These are phyloP conservation scores for Aphidius gifuensis DNA, from an alignment of 1,140 invertebrate genomes.

Conservation along the genomic window DNA sequence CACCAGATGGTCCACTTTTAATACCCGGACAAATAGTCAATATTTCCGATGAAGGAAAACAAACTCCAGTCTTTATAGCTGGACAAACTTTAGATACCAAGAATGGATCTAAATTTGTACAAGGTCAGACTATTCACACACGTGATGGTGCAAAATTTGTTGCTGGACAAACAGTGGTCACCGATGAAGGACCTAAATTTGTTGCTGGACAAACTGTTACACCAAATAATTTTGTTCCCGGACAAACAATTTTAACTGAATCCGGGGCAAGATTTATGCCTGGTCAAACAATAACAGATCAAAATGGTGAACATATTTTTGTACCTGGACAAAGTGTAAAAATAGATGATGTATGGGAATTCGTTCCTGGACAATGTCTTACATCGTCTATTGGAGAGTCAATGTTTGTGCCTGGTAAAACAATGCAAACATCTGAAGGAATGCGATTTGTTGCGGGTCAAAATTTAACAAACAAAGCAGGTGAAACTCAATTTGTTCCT, in stretches of 20 bases:
- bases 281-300: conserved; percentile 58
- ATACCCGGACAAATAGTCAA: conserved; percentile 67
- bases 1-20: conserved; percentile 64
- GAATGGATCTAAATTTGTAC: conserved; percentile 48
- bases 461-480: conserved; percentile 55
- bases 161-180: conserved; percentile 65
- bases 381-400: conserved; percentile 42
- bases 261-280: conserved; percentile 60
- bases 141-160: conserved; percentile 57
- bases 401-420: conserved; percentile 65
- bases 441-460: conserved; percentile 67
- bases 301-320: conserved; percentile 56
- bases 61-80: conserved; percentile 54
- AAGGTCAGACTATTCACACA: conserved; percentile 55
- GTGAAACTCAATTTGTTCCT: conserved; percentile 62
- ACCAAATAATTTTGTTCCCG: conserved; percentile 62
- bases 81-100: conserved; percentile 51
- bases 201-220: conserved; percentile 62
- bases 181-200: conserved; percentile 65
- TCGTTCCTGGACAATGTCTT: conserved; percentile 55
- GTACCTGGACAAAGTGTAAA: conserved; percentile 53
- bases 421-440: conserved; percentile 56
- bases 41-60: conserved; percentile 36
- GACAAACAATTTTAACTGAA: conserved; percentile 66
- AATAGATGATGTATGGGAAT: conserved; percentile 46